These are phyloP conservation scores for Ruditapes philippinarum DNA, from an alignment of 1,140 invertebrate species.

Conservation along the genomic window DNA sequence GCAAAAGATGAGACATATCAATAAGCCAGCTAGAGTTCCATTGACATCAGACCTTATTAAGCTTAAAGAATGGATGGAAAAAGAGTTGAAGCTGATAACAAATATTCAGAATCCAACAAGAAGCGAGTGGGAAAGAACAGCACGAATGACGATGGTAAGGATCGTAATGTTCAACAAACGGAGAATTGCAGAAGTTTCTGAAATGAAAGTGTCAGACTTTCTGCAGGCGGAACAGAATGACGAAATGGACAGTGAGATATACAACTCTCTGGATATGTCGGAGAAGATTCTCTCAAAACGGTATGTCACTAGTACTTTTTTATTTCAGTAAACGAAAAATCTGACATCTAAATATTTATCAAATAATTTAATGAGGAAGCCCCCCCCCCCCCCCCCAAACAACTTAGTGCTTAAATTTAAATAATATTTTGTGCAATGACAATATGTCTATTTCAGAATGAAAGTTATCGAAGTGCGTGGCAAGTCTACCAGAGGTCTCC, in stretches of 20 bases:
- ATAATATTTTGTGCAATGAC: too few relatives aligned
- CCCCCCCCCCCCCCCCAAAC: too few relatives aligned
- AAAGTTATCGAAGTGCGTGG: background rate
- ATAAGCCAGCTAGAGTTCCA: background rate
- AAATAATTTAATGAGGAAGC: too few relatives aligned
- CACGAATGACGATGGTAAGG: background rate
- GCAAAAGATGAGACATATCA: slow-evolving; percentile 15
- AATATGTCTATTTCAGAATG: background rate
- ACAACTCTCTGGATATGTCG: slow-evolving; percentile 1
- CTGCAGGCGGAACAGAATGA: background rate
- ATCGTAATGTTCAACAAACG: slow-evolving; percentile 14
- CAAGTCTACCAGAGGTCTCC: slow-evolving; percentile 6
- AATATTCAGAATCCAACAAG: background rate
- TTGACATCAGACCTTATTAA: background rate
- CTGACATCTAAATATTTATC: too few relatives aligned
- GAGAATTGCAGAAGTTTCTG: slow-evolving; percentile 2
- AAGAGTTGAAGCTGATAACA: background rate
- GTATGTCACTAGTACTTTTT: background rate
- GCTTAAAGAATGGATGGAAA: background rate
- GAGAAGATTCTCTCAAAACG: slow-evolving; percentile 23
- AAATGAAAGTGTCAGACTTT: slow-evolving; percentile 24
- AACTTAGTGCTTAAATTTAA: too few relatives aligned
- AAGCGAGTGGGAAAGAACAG: background rate
- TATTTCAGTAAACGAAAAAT: too few relatives aligned
- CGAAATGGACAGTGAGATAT: background rate